A percentile compares a stretch with the other conserved stretches of the same genome.
phyloP scores from a whole-genome alignment of 1,140 invertebrate genomes.

The Amphibalanus amphitrite region DNA sequence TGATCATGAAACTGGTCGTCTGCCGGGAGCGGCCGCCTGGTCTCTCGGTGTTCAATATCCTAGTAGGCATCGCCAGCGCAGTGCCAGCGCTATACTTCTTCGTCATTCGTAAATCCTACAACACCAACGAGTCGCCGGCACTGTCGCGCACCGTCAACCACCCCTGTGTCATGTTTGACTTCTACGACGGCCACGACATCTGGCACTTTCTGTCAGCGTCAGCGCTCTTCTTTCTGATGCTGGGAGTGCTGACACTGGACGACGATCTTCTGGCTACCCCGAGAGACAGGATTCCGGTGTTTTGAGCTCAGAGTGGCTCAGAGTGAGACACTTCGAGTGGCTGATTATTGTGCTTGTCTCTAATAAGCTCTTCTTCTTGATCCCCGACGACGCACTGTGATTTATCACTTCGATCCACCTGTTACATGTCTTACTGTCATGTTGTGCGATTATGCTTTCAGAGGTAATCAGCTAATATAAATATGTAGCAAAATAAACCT shows the following conservation, averaged over 20 bases:
- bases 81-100: conserved; percentile 8
- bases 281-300: conserved; percentile 9
- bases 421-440: no score
- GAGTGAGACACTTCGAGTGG: no score
- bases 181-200: conserved; percentile 71
- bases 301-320: no score
- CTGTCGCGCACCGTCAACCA: conserved; percentile 54
- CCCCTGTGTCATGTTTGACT: conserved; percentile 52
- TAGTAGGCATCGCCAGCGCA: background rate
- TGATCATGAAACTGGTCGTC: conserved; percentile 63
- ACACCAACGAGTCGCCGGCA: conserved; percentile 41
- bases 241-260: conserved; percentile 24
- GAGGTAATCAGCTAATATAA: no score
- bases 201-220: conserved; percentile 74
- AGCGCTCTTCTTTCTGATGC: conserved; percentile 71
- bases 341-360: no score
- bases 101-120: conserved; percentile 9
- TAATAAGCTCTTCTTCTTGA: no score
- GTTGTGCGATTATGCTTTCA: no score
- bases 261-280: conserved; percentile 6
- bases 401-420: no score
- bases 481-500: no score
- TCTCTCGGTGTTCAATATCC: background rate
- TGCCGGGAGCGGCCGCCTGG: background rate
- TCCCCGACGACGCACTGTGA: no score